A percentile compares a stretch with the other conserved stretches of the same genome.
Evolutionary conservation across 92 coral and sea anemone genomes (phyloP).

Genomic region (Parazoanthus swiftii): DNA sequence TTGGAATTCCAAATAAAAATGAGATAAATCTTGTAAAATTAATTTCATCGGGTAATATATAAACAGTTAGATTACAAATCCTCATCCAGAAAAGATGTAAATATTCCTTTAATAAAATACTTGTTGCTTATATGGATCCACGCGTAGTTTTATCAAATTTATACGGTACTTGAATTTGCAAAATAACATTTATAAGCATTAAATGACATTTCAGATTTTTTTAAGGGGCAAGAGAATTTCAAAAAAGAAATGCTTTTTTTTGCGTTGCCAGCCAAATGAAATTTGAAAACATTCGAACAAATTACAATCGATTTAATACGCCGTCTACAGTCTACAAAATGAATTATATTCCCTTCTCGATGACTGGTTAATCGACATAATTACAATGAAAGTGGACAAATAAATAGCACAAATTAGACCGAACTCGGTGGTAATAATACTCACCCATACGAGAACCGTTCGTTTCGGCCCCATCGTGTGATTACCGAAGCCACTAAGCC

Average conservation of each 20-base stretch:
- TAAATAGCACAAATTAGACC: too few species aligned
- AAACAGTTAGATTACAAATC: too few species aligned
- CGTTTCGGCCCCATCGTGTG: conserved; percentile 95
- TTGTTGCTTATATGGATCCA: too few species aligned
- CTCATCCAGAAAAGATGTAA: too few species aligned
- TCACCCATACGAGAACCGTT: conserved; percentile 95
- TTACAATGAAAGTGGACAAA: too few species aligned
- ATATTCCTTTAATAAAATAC: too few species aligned
- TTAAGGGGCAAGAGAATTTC: too few species aligned
- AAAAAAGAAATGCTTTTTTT: too few species aligned
- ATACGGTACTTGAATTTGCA: neutral
- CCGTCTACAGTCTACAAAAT: neutral
- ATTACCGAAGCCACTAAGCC: too few species aligned
- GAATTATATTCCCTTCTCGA: neutral
- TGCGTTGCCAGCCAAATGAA: neutral
- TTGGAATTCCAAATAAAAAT: too few species aligned
- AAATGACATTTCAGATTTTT: neutral
- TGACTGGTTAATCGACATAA: neutral
- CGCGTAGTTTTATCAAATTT: neutral
- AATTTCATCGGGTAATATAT: too few species aligned
- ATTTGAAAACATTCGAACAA: neutral
- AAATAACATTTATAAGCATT: neutral
- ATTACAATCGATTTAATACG: neutral
- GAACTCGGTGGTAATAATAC: conserved; percentile 10
- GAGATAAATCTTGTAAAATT: too few species aligned